Base-by-base conservation (phyloP, 2,113 vertebrate genomes). In the Poeciliopsis retropinna region DNA sequence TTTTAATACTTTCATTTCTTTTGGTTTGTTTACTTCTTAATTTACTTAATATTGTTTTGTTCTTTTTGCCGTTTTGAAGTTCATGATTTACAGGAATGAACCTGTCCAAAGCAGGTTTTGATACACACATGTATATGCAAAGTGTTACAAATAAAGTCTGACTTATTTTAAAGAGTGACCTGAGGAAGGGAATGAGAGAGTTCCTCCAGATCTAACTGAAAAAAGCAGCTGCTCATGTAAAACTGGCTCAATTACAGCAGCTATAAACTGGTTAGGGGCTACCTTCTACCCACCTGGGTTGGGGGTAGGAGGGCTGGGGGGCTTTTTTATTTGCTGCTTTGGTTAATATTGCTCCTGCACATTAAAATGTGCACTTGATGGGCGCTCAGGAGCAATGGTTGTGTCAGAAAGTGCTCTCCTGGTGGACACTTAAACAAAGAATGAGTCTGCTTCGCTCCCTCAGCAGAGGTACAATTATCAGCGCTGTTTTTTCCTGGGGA, bases 241-340 rank as follows among this genome's bases (percentile, higher is more conserved):
- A 93, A 94, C 93, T 86, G 87, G 88, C 91, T 94, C 93, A 94
- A 93, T 95, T 94, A 94, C 84, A 73, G 70, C 75, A 75, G 84
- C 80, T 67, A 67, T 91, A 93, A 93, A 94, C 90, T 91, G 29
- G 86, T 94, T 93, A 90, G 86, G 89, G 83, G 86, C 85, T 87
- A 87, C 84, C 64, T 85, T 27, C 62, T 74, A 85, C 82, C 83
- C 82, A 64, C 76, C 31, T 61, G 78, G 85, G 82, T 84, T 29
- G 54, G 77, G 11, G 25, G 22, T 25, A 25, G 44, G 1, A 5
- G 51, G 76, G 62, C 2, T 8, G 51, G 51, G 51, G 51, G 76
- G 62, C 68, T 84, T 87, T 80, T 89, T 90, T 82, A 85, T 92
- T 89, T 89, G 82, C 84, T 25, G 76, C 80, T 79, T 80, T 79